Conservation (phyloP, 1,140 invertebrate species). For the Gryon sp. region DNA sequence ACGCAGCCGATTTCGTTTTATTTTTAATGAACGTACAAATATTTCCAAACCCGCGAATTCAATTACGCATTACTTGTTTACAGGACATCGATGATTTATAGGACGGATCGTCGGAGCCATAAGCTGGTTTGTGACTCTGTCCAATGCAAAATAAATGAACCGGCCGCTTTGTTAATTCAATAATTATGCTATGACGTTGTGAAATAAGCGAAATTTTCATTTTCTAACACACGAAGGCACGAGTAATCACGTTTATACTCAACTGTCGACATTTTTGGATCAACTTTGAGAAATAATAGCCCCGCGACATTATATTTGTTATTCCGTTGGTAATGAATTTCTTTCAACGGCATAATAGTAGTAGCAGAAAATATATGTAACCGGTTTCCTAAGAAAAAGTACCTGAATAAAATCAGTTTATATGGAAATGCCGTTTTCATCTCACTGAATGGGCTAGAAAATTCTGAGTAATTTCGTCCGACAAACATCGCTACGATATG, state of each 20-base stretch:
- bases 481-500: slow-evolving; percentile 47
- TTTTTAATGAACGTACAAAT: slow-evolving; percentile 36
- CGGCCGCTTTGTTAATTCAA: slow-evolving; percentile 28
- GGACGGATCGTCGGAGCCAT: slow-evolving; percentile 3
- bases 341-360: slow-evolving; percentile 27
- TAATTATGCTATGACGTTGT: slow-evolving; percentile 24
- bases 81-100: slow-evolving; percentile 37
- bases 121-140: slow-evolving; percentile 15
- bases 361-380: slow-evolving; percentile 41
- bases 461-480: slow-evolving; percentile 52
- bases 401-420: slow-evolving; percentile 43
- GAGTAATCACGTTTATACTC: no score
- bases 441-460: slow-evolving; percentile 44
- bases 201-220: slow-evolving; percentile 16
- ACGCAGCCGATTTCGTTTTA: slow-evolving; percentile 9
- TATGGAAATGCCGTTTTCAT: slow-evolving; percentile 54
- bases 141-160: slow-evolving; percentile 27
- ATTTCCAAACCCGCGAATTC: slow-evolving; percentile 39
- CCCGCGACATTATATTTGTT: slow-evolving; percentile 46
- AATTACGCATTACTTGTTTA: slow-evolving; percentile 44
- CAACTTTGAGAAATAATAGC: slow-evolving; percentile 35
- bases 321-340: slow-evolving; percentile 51
- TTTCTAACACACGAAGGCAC: no score
- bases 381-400: slow-evolving; percentile 42
- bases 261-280: background rate